Evolutionary conservation across 2,113 vertebrate species (phyloP).

Genomic region (Pseudonaja textilis): DNA sequence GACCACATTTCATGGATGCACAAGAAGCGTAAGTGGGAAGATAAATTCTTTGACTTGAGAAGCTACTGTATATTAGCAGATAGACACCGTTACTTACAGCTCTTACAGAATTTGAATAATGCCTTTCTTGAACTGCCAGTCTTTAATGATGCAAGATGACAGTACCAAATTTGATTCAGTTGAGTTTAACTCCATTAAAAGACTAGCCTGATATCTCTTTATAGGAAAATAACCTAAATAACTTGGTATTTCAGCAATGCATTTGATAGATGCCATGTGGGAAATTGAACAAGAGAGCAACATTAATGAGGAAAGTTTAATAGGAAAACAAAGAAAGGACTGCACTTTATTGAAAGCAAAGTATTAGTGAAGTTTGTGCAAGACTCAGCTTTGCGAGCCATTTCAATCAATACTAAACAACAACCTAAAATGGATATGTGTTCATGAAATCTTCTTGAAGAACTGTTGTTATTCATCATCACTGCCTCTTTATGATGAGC

Average conservation of each 20-base stretch:
- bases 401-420: conserved; percentile 19
- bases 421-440: not conserved
- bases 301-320: conserved; percentile 6
- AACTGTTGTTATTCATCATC: not conserved
- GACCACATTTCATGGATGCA: not conserved
- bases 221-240: not conserved
- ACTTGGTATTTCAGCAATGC: not conserved
- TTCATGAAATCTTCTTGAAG: not conserved
- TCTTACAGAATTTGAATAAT: not conserved
- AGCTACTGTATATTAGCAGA: not conserved
- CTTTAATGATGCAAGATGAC: not conserved
- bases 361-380: not conserved
- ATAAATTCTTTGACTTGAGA: not conserved
- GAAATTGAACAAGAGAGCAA: not conserved
- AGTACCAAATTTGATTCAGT: not conserved
- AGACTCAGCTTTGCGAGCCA: not conserved
- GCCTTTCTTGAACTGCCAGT: not conserved
- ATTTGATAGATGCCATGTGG: not conserved
- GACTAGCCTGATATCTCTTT: not conserved
- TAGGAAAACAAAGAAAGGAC: not conserved
- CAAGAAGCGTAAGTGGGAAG: not conserved
- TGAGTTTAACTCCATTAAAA: not conserved
- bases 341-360: not conserved
- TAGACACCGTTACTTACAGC: not conserved
- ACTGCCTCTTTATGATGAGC: not conserved